Conservation (phyloP, 2,888 invertebrate species). For the Meteorus cinctellus region DNA sequence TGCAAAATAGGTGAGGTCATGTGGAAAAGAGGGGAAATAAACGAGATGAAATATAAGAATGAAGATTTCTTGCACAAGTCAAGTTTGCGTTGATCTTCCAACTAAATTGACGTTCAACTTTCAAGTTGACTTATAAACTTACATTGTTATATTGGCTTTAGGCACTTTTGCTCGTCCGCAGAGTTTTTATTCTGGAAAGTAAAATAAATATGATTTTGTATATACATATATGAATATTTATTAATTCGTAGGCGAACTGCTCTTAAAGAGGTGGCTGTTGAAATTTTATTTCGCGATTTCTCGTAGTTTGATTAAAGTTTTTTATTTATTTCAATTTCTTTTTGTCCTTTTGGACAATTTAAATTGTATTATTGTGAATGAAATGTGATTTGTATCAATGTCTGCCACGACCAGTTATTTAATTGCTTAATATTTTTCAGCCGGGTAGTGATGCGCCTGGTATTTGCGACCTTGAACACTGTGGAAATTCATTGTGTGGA, state of each 20-base stretch:
- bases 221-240: no score
- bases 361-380: neutral
- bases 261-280: no score
- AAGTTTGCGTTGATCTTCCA: conserved; percentile 13
- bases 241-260: no score
- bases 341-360: neutral
- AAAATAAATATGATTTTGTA: neutral
- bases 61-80: neutral
- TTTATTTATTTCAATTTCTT: neutral
- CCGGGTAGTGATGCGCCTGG: conserved; percentile 77
- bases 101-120: conserved; percentile 4
- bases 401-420: neutral
- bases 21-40: neutral
- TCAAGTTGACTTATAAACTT: conserved; percentile 1
- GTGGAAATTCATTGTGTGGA: conserved; percentile 83
- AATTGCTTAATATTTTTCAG: conserved; percentile 68
- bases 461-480: conserved; percentile 86
- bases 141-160: conserved; percentile 7
- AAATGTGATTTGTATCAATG: neutral
- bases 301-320: neutral
- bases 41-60: neutral
- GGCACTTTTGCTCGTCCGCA: neutral
- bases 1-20: neutral
- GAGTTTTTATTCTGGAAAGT: neutral
- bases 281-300: no score